These are phyloP conservation scores for Hippocampus comes DNA, from an alignment of 2,113 vertebrate species.

Conservation along the genomic window DNA sequence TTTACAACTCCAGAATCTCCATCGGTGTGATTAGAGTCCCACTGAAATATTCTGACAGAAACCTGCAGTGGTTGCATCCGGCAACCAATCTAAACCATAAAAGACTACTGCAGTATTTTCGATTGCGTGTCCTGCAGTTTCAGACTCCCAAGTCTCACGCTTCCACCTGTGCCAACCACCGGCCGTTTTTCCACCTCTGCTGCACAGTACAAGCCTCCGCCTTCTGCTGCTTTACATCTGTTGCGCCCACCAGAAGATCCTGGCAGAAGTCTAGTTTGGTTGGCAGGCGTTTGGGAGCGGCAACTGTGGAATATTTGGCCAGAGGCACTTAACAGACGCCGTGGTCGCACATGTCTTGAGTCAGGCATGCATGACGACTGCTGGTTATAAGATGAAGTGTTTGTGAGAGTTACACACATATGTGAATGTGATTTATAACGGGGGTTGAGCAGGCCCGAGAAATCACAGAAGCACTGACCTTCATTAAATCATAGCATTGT, in stretches of 20 bases:
- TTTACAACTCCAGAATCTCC: not conserved
- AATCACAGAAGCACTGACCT: too few species aligned
- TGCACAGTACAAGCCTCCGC: not conserved
- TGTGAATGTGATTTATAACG: not conserved
- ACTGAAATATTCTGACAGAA: not conserved
- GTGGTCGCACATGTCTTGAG: not conserved
- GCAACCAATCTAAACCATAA: not conserved
- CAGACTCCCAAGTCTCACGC: not conserved
- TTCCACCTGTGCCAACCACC: not conserved
- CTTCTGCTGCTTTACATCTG: slow-evolving; percentile 3
- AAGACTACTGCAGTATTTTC: not conserved
- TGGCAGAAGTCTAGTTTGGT: not conserved
- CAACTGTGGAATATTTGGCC: not conserved
- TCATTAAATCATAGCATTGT: too few species aligned
- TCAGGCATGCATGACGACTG: not conserved
- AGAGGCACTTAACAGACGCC: not conserved
- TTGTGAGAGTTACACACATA: not conserved
- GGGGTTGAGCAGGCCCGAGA: too few species aligned
- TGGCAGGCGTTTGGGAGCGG: not conserved
- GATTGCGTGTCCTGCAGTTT: not conserved
- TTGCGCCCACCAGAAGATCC: not conserved
- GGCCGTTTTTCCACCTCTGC: not conserved
- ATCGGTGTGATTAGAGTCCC: not conserved
- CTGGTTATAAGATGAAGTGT: not conserved
- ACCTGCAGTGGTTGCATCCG: not conserved